Evolutionary conservation across 1,140 invertebrate genomes (phyloP), one percentile per base, ranked within the genome.

Genomic region (Monomorium pharaonis): DNA sequence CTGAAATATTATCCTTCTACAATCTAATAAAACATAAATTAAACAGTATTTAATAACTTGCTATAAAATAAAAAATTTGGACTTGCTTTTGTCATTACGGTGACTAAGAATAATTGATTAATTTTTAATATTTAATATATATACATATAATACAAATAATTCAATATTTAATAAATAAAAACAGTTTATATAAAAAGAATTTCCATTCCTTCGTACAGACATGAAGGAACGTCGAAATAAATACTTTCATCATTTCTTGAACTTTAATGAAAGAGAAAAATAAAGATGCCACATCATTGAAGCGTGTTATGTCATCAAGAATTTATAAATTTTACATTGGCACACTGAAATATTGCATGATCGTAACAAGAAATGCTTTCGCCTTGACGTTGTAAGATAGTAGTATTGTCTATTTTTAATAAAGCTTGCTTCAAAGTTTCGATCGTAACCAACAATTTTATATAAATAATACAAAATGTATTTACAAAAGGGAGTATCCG

Each of bases 301-400:
- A 49, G 30, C 24, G 84, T 69, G 70, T 87, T 72, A 65, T 70
- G 74, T 75, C 47, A 87, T 75, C 62, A 37, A 56, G 51, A 27
- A 30, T 14, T 60, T 77, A 81, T 87, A 86, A 91, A 90, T 72
- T 90, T 63, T 77, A 77, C 58, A 75, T 56, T 54, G 42, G 7
- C 33, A n/a, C 6, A 24, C 27, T 62, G 21, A 63, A 70, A 86
- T 90, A 84, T 84, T 78, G 74, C 60, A 80, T 47, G 51, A 58
- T 72, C 37, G 18, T 72, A 78, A 85, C 85, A 30, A 47, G 14
- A 21, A 21, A 54, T 27, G 27, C 6, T 37, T 16, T 30, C 9
- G 2, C 16, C 16, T 44, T 16, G 16, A 27, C 1, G 12, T 10
- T 51, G 27, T 54, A 33, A 12, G 1, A 44, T 12, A 65, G 18